phyloP scores from a whole-genome alignment of 2,113 vertebrate genomes.

The Megalops atlanticus region DNA sequence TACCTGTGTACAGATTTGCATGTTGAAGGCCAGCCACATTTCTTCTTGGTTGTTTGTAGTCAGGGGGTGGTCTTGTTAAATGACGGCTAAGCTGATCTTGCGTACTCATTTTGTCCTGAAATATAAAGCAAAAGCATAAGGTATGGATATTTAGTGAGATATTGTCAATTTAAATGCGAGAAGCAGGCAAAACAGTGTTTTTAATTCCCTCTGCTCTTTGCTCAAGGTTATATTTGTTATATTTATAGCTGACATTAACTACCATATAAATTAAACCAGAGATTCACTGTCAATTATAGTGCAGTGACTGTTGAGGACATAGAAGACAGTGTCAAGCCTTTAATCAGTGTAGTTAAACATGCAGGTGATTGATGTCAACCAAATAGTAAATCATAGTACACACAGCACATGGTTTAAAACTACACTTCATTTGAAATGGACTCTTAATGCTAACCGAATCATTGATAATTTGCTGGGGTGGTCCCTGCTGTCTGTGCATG shows the following conservation, averaged over 20 bases:
- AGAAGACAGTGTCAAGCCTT: background rate
- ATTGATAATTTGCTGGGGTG: conserved; percentile 73
- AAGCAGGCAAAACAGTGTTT: background rate
- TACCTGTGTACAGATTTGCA: conserved; percentile 71
- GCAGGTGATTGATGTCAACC: background rate
- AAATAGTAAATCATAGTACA: background rate
- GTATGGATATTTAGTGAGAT: background rate
- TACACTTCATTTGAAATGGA: background rate
- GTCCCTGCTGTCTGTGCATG: conserved; percentile 70
- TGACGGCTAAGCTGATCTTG: conserved; percentile 78
- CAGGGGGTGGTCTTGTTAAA: conserved; percentile 77
- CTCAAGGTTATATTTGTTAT: too few relatives aligned
- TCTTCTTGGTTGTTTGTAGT: conserved; percentile 82
- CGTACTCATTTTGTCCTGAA: conserved; percentile 73
- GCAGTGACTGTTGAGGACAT: background rate
- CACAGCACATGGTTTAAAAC: background rate
- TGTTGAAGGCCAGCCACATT: conserved; percentile 67
- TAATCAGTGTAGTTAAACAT: background rate
- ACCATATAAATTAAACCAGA: background rate
- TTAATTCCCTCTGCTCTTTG: background rate
- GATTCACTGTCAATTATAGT: background rate
- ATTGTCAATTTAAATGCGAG: background rate
- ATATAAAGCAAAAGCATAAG: conserved; percentile 15
- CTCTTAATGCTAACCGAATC: conserved; percentile 64
- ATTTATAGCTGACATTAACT: background rate